Evolutionary conservation across 2,888 invertebrate genomes (phyloP), one percentile per base, ranked within the genome.

Genomic region (Plebejus melissa): DNA sequence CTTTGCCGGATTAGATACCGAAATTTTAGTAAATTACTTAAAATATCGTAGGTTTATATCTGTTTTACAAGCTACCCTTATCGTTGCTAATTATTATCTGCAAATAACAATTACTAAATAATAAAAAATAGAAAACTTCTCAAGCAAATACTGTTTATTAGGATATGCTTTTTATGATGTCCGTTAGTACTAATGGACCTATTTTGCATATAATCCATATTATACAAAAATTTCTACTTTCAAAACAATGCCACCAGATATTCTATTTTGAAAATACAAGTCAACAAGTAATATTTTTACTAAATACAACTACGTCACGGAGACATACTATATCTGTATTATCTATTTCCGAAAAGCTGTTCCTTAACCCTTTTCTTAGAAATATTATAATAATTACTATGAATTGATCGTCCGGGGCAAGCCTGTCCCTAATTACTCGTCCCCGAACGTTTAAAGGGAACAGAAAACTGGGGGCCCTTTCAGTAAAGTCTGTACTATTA

Each of bases 1-100:
- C 72, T 72, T 50, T 54, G 32, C 50, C 28, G 72, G 46, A 72
- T 72, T 72, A 72, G 72, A 50, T 54, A 36, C 54, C 50, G 2
- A 5, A 22, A 71, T 71, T 71, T 71, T 46, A 71, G 71, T 46
- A 46, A 16, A 71, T 71, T 46, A 71, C 41, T 41, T 22, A 46
- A 71, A 50, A 71, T n/a, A 7, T 4, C 11, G 32, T 16, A 28
- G 28, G 60, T 32, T n/a, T 2, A 22, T 22, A 22, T 58, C 22
- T 58, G 60, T 28, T 65, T 28, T 65, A 54, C 16, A 13, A 50
- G 22, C n/a, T 57, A 22, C 0, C 22, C 22, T 22, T 22, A 22
- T 22, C 22, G 22, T 22, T 22, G 22, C 22, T 22, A 22, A 22
- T 22, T 22, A 22, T 22, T 22, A 22, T 22, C 22, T 22, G 22